Conservation (phyloP, 2,113 vertebrate species). For the Pantherophis guttatus region DNA sequence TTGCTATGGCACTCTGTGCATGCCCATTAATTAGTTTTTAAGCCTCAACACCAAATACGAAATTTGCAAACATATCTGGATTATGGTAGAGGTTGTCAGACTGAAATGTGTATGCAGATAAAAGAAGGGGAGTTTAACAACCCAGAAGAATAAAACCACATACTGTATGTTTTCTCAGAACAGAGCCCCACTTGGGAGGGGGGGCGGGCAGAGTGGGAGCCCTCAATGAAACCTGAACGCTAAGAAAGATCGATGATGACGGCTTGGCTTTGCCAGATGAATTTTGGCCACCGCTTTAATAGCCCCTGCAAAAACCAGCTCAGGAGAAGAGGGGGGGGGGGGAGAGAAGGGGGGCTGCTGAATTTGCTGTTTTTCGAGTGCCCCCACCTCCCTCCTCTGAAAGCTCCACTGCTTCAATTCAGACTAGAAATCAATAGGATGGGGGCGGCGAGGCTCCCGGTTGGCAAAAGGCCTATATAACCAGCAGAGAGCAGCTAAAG, state of each 20-base stretch:
- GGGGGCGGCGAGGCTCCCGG: background rate
- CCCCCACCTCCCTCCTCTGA: background rate
- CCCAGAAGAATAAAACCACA: background rate
- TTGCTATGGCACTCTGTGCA: background rate
- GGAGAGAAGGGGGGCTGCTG: background rate
- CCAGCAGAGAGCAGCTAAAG: background rate
- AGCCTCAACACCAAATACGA: background rate
- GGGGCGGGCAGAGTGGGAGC: background rate
- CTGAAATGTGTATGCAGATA: background rate
- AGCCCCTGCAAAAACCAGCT: background rate
- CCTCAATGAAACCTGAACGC: background rate
- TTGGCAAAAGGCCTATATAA: background rate
- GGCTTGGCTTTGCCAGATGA: background rate
- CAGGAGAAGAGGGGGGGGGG: background rate
- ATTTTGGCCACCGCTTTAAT: background rate
- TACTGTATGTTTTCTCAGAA: background rate
- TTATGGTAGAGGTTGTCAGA: background rate
- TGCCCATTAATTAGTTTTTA: background rate
- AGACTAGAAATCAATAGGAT: background rate
- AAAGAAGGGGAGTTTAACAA: background rate
- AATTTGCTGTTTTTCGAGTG: background rate
- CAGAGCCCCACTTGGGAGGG: background rate
- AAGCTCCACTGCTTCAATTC: slow-evolving; percentile 3
- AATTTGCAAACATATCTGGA: background rate
- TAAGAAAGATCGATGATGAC: background rate